Evolutionary conservation across 2,113 vertebrate species (phyloP).

Genomic region (Australoheros scitulus): DNA sequence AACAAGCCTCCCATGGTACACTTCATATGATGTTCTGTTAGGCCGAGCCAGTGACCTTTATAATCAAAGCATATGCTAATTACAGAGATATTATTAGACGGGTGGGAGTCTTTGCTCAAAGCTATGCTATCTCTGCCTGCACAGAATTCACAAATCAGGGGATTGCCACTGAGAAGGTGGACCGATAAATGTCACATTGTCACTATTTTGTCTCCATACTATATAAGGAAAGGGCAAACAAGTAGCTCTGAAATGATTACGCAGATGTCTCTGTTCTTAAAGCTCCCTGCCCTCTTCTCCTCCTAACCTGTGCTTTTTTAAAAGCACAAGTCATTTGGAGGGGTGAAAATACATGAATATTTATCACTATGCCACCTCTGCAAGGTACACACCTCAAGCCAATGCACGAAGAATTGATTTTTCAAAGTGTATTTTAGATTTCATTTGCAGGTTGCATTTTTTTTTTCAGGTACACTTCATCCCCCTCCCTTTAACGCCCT

Average conservation of each 20-base stretch:
- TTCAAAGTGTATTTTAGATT: conserved; percentile 60
- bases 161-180: conserved; percentile 54
- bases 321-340: conserved; percentile 33
- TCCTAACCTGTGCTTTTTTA: conserved; percentile 31
- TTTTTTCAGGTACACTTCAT: conserved; percentile 11
- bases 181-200: conserved; percentile 65
- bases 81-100: conserved; percentile 70
- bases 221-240: conserved; percentile 12
- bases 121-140: conserved; percentile 55
- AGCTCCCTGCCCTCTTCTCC: conserved; percentile 10
- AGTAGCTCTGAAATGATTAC: conserved; percentile 10
- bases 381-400: conserved; percentile 10
- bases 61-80: conserved; percentile 78
- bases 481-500: not conserved
- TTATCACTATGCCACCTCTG: conserved; percentile 48
- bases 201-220: conserved; percentile 33
- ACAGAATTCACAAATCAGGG: conserved; percentile 61
- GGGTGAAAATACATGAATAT: conserved; percentile 54
- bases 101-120: conserved; percentile 58
- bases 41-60: conserved; percentile 73
- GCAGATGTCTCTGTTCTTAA: conserved; percentile 25
- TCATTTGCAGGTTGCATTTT: conserved; percentile 50
- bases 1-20: conserved; percentile 66
- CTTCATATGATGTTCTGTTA: conserved; percentile 58
- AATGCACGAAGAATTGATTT: conserved; percentile 50